Conservation (phyloP, 2,888 invertebrate species). For the Zygogramma bicolorata region DNA sequence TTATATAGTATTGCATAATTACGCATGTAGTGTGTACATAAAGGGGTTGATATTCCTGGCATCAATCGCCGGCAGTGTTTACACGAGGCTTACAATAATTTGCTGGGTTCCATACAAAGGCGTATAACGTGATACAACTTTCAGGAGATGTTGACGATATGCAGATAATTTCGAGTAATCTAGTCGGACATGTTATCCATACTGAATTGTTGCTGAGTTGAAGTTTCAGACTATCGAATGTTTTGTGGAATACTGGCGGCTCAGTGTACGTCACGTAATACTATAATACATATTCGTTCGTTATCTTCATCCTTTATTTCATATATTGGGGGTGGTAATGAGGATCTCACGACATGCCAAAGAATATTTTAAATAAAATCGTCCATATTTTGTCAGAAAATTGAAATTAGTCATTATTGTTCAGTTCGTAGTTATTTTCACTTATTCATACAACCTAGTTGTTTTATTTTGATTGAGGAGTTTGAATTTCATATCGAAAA, state of each 20-base stretch:
- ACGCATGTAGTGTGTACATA: conserved; percentile 43
- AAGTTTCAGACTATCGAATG: background rate
- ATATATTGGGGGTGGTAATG: too few species aligned
- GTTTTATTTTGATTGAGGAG: too few species aligned
- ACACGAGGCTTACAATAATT: conserved; percentile 44
- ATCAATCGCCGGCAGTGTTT: conserved; percentile 44
- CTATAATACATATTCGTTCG: background rate
- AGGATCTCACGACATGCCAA: too few species aligned
- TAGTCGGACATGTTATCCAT: background rate
- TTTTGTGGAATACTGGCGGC: background rate
- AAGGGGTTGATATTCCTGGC: conserved; percentile 43
- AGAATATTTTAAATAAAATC: too few species aligned
- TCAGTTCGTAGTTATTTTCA: too few species aligned
- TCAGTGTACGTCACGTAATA: background rate
- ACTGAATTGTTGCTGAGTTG: background rate
- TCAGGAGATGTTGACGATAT: conserved; percentile 16
- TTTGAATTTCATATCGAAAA: too few species aligned
- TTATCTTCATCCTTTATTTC: background rate
- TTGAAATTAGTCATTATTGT: too few species aligned
- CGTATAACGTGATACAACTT: conserved; percentile 16
- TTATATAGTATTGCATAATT: conserved; percentile 42
- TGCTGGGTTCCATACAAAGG: conserved; percentile 24
- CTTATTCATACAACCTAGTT: too few species aligned
- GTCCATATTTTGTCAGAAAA: too few species aligned
- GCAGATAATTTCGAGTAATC: background rate